phyloP scores from a whole-genome alignment of 2,888 invertebrate genomes.

The Cacoxenus indagator region DNA sequence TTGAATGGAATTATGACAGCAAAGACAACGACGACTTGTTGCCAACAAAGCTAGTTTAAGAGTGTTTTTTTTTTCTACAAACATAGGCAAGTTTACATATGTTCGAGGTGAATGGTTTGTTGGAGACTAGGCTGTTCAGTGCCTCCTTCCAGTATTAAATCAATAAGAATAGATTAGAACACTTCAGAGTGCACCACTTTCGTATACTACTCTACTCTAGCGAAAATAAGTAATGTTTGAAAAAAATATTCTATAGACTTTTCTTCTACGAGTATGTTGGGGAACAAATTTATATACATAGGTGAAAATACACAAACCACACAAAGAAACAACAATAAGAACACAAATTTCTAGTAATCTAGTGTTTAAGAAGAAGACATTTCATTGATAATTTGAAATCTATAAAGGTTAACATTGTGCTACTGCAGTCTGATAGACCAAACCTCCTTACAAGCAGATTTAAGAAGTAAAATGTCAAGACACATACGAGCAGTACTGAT shows the following conservation, averaged over 20 bases:
- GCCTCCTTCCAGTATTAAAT: no score
- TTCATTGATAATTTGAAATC: no score
- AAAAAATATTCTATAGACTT: not conserved
- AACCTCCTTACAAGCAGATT: no score
- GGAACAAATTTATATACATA: slow-evolving; percentile 20
- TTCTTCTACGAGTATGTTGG: not conserved
- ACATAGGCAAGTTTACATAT: slow-evolving; percentile 17
- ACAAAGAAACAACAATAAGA: not conserved
- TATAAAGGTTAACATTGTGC: no score
- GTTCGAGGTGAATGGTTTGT: not conserved
- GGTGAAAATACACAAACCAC: slow-evolving; percentile 46
- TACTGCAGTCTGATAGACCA: no score
- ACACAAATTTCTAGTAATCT: not conserved
- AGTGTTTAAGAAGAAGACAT: no score
- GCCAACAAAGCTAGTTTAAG: not conserved
- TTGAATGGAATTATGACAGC: slow-evolving; percentile 34
- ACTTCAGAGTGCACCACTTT: not conserved
- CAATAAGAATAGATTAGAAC: not conserved
- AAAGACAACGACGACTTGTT: not conserved
- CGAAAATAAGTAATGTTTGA: not conserved
- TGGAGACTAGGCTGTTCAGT: no score
- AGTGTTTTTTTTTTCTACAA: slow-evolving; percentile 17
- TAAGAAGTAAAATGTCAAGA: no score
- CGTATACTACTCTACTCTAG: not conserved
- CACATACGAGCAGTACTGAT: no score